Evolutionary conservation across 2,888 invertebrate genomes (phyloP), one percentile per base, ranked within the genome.

Genomic region (Morpho achilles): DNA sequence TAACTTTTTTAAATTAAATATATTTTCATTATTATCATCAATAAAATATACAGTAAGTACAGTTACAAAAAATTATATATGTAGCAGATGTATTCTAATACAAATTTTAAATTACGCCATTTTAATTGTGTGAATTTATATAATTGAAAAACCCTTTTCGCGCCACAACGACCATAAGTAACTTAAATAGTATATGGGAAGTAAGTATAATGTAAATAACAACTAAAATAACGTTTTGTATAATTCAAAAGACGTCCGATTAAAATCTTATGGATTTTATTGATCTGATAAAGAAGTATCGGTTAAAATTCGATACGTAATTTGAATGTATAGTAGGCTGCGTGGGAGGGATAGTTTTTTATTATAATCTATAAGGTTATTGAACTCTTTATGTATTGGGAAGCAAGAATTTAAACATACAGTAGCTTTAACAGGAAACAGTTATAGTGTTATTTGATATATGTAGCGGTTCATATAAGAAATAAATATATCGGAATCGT

Each of bases 341-440:
- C 50, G 60, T 62, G 57, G 60, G 55, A 53, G 51, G 60, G 43
- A 50, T 32, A 32, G 32, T 32, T 53, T 60, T 59, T 39, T 8
- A 39, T 46, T 23, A 32, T 54, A 57, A 53, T 60, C 54, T 49
- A 47, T 8, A 42, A 16, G 60, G 57, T 58, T 46, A 53, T 42
- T 58, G 54, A 53, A 58, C 59, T 56, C 40, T 16, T 53, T 51
- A 22, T 43, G 32, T 52, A 44, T 57, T 8, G 7, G n/a, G 16
- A 55, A 51, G 39, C 40, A 48, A 42, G 8, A 47, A 49, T 41
- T 53, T 9, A 43, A n/a, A 6, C 7, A 4, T 43, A 7, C 43
- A 7, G 7, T 43, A 43, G 43, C 43, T 43, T 7, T 4, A 43
- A 43, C 1, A 32, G 32, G 32, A 32, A 32, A 32, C 32, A 32